A percentile compares a stretch with the other conserved stretches of the same genome.
These are phyloP conservation scores for Dicrostonyx torquatus DNA, from an alignment of 2,797 vertebrate species.

Conservation along the genomic window DNA sequence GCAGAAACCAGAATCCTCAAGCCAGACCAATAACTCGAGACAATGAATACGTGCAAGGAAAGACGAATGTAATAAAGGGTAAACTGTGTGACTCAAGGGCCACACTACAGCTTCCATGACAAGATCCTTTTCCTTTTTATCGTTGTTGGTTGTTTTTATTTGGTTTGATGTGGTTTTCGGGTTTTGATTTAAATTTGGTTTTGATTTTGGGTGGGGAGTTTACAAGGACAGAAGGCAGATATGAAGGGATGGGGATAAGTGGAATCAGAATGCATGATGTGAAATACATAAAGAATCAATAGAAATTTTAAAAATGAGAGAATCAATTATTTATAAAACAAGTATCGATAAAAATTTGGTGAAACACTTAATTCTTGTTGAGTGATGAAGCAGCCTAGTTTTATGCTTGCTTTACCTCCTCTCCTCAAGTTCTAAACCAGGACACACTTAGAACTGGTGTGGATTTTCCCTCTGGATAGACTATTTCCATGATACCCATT, in stretches of 20 bases:
- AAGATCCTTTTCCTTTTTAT: background rate
- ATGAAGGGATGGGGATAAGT: background rate
- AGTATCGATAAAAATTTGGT: background rate
- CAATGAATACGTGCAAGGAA: background rate
- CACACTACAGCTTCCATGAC: background rate
- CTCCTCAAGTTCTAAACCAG: background rate
- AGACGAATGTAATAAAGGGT: background rate
- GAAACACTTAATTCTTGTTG: background rate
- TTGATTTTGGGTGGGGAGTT: background rate
- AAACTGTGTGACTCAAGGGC: background rate
- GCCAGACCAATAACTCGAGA: background rate
- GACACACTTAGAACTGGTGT: fast-evolving
- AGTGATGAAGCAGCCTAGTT: background rate
- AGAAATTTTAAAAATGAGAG: background rate
- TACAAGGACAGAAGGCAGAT: background rate
- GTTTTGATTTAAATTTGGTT: background rate
- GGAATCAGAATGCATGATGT: background rate
- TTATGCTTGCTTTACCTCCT: background rate
- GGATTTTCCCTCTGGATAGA: fast-evolving
- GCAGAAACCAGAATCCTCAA: background rate
- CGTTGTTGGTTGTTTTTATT: background rate
- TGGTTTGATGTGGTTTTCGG: background rate
- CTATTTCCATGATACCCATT: fast-evolving
- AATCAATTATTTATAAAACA: background rate
- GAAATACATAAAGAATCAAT: background rate